Conservation (phyloP, 2,113 vertebrate species). For the Salminus brasiliensis region DNA sequence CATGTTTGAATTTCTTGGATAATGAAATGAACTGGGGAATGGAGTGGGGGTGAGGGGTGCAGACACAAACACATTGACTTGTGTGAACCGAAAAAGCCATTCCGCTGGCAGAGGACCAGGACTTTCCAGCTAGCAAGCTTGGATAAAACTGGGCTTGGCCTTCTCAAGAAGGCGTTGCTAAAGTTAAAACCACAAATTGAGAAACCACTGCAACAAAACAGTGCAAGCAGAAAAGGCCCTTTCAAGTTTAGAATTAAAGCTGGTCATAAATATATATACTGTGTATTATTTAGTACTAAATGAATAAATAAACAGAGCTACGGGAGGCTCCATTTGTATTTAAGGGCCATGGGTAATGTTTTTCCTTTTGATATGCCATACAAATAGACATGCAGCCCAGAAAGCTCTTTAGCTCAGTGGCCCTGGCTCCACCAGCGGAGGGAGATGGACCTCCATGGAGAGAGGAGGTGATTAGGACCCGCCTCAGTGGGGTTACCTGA, state of each 20-base stretch:
- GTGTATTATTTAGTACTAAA: conserved; percentile 26
- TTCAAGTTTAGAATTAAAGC: conserved; percentile 1
- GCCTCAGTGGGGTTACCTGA: conserved; percentile 64
- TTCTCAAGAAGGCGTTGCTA: conserved; percentile 17
- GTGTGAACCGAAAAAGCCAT: conserved; percentile 56
- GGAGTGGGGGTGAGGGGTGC: conserved; percentile 25
- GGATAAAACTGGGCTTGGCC: conserved; percentile 4
- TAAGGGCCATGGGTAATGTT: conserved; percentile 26
- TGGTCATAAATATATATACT: conserved; percentile 52
- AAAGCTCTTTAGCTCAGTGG: conserved; percentile 13
- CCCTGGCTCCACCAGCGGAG: conserved; percentile 61
- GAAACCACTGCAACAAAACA: conserved; percentile 32
- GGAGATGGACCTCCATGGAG: conserved; percentile 19
- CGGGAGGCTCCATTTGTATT: conserved; percentile 41
- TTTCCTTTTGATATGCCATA: background rate
- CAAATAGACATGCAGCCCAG: background rate
- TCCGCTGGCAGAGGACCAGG: conserved; percentile 63
- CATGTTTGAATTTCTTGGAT: conserved; percentile 37
- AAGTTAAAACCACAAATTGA: conserved; percentile 49
- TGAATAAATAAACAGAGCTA: background rate
- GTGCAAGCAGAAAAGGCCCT: background rate
- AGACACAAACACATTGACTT: conserved; percentile 65
- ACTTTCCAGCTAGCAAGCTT: background rate
- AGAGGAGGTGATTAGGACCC: conserved; percentile 48
- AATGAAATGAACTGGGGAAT: conserved; percentile 33